Base-by-base conservation (phyloP, 1,140 invertebrate genomes). In the Ephestia elutella region DNA sequence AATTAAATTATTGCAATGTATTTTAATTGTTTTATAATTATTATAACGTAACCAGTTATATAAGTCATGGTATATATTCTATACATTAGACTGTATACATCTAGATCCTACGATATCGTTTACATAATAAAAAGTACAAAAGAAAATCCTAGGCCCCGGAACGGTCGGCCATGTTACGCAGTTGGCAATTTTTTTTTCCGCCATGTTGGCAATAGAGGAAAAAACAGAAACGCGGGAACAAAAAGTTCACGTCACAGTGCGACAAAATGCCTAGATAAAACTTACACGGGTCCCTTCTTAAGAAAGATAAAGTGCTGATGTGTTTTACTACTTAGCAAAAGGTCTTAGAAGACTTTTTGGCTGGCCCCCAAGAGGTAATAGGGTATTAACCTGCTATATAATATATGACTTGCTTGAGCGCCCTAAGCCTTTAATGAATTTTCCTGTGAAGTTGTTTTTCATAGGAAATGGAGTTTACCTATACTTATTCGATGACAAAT, bases 261-360 rank as follows among this genome's bases (percentile, higher is more conserved):
- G 38, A 44, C 38, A 44, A 44, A 44, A 44, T 44, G n/a, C 38
- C 38, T 44, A 44, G 38, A 44, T n/a, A 44, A 44, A 44, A 44
- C 38, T 44, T 15, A 44, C 38, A 44, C n/a, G 38, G 38, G 38
- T 44, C 38, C n/a, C 38, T 15, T 44, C 38, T 44, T 44, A 44
- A 44, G 38, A 44, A 44, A 44, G 38, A 44, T 44, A 44, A 44
- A 44, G 38, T 44, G 38, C n/a, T 44, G 38, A 44, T 44, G 38
- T 35, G 32, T 15, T 17, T 44, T 44, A 44, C 38, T 44, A 44
- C 38, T 44, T 44, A 44, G 38, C 38, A 44, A 44, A 44, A 44
- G 38, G 38, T 15, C 38, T 44, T 44, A 44, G 13, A 15, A 3
- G 38, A 15, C n/a, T 44, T 44, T 44, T 44, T 44, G 38, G 38